Evolutionary conservation across 2,797 vertebrate species (phyloP), one percentile per base, ranked within the genome.

Genomic region (Tapera naevia): DNA sequence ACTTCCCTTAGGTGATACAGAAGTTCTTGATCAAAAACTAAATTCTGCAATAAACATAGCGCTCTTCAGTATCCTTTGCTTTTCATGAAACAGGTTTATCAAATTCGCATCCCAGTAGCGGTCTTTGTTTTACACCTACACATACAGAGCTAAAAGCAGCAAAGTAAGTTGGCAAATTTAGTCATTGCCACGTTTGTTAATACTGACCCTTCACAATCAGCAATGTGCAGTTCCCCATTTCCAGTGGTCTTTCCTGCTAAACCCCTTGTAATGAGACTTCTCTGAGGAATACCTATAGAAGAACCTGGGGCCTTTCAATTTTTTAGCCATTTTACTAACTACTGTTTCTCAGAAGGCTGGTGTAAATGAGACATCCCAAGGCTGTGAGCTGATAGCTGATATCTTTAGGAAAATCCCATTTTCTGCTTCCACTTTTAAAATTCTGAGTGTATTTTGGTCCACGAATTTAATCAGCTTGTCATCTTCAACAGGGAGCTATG

Each of bases 401-500:
- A 74, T 39, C 33, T 74, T 80, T 37, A 71, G 41, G n/a, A 91
- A 91, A 95, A 53, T 7, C 18, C n/a, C 24, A 32, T 61, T 53
- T 95, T 89, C 66, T 88, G 28, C 58, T 86, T 80, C 50, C 21
- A 62, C 32, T 73, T 91, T 86, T 67, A 28, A 80, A 89, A 91
- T 16, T 72, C 25, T 35, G 9, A 62, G n/a, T 43, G 15, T 81
- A 80, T 91, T 86, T 94, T 80, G 7, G 17, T 80, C 72, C 17
- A 54, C n/a, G 45, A 58, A 64, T 72, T 88, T 88, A 75, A 86
- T 60, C 70, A 75, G 33, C 51, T 90, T 86, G 61, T 78, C 86
- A 83, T 54, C 33, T 80, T 74, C 80, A 88, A 33, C 64, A 83
- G 35, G 12, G 37, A 89, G 53, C 57, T 82, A 37, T 56, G 65